These are phyloP conservation scores for Calcarius lapponicus DNA, from an alignment of 2,797 vertebrate genomes.

Conservation along the genomic window DNA sequence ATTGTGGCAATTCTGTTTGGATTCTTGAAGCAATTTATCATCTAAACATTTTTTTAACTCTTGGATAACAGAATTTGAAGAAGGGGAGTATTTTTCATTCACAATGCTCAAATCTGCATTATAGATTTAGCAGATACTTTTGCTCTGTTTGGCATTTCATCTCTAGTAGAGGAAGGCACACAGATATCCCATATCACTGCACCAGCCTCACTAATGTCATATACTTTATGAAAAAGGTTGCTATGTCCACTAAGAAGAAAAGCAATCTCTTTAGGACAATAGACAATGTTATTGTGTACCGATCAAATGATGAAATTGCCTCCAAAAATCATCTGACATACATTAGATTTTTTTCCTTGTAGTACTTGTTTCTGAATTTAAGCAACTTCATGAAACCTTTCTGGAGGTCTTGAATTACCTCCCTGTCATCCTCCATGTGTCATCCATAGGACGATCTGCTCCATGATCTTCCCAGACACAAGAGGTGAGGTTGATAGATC, in stretches of 20 bases:
- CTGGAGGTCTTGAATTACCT: background rate
- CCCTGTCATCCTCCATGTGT: background rate
- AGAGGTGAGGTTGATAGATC: background rate
- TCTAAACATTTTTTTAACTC: background rate
- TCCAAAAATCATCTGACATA: background rate
- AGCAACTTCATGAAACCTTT: background rate
- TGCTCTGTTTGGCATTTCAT: background rate
- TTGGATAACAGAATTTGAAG: background rate
- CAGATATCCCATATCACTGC: background rate
- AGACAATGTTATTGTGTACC: fast-evolving
- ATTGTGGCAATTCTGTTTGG: background rate
- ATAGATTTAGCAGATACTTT: background rate
- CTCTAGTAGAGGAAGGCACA: background rate
- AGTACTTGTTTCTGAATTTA: background rate
- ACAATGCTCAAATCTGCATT: background rate
- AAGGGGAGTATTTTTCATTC: background rate
- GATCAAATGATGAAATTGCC: background rate
- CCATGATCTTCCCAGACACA: background rate
- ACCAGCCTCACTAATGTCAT: background rate
- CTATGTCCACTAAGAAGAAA: background rate
- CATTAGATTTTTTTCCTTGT: background rate
- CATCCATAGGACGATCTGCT: background rate
- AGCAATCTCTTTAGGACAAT: background rate
- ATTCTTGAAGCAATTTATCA: background rate
- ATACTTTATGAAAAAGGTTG: background rate